These are phyloP conservation scores for Chirona hameri DNA, from an alignment of 2,888 invertebrate genomes.

Conservation along the genomic window DNA sequence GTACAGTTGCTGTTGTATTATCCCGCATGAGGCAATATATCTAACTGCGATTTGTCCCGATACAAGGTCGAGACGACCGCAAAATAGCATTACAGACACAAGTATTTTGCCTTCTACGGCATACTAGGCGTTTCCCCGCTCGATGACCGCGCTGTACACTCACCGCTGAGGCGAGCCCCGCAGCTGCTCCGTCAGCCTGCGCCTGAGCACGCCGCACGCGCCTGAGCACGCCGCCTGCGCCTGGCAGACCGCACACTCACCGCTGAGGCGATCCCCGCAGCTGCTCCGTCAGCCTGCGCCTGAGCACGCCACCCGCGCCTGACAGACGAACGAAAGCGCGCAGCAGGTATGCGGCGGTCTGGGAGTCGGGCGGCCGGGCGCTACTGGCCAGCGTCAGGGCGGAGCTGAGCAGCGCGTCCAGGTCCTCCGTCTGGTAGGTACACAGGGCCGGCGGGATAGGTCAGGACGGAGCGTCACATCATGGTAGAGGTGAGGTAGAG, in stretches of 20 bases:
- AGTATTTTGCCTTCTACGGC: too few species aligned
- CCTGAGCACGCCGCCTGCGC: background rate
- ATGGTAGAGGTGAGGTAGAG: too few species aligned
- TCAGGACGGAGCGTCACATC: background rate
- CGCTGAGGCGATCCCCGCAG: background rate
- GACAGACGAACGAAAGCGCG: background rate
- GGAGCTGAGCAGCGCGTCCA: conserved; percentile 31
- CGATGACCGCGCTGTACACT: too few species aligned
- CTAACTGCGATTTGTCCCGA: too few species aligned
- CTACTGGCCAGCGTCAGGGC: conserved; percentile 36
- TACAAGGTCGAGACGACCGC: too few species aligned
- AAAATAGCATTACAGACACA: too few species aligned
- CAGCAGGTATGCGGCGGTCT: conserved; percentile 38
- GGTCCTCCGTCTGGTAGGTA: background rate
- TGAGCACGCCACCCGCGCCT: background rate
- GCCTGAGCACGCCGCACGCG: background rate
- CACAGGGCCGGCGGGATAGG: background rate
- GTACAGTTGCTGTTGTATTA: too few species aligned
- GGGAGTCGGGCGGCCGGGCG: conserved; percentile 37
- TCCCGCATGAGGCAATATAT: too few species aligned
- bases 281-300: background rate
- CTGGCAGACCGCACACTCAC: background rate
- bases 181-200: background rate
- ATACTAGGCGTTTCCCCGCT: too few species aligned
- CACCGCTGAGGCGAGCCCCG: background rate